Percentiles rank a stretch among this genome's conserved stretches.
These are phyloP conservation scores for Trachelus tabidus DNA, from an alignment of 2,888 invertebrate species.

Conservation along the genomic window DNA sequence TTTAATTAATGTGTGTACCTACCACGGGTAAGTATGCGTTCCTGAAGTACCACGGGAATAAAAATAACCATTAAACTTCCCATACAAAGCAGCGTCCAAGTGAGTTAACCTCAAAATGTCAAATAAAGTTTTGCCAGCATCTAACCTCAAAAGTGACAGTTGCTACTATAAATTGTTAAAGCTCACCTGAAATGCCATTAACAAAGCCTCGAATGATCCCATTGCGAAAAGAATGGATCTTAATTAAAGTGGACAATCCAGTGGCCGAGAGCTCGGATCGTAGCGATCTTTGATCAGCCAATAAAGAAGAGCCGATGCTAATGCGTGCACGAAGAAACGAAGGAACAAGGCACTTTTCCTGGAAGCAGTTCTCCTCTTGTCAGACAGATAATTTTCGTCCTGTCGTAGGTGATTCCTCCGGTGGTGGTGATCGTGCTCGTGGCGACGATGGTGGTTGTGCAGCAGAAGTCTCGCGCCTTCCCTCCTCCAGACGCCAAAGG, in stretches of 20 bases:
- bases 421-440: conserved; percentile 10
- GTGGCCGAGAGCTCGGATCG: conserved; percentile 4
- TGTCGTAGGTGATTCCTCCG: conserved; percentile 28
- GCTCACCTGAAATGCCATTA: not conserved
- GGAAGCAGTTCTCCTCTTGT: conserved; percentile 52
- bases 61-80: not conserved
- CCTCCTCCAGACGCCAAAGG: conserved; percentile 24
- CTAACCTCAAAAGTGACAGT: not conserved
- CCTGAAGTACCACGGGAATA: not conserved
- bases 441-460: not conserved
- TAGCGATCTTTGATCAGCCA: conserved; percentile 18
- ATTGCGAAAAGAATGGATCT: conserved; percentile 3
- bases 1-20: conserved; percentile 21
- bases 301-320: conserved; percentile 33
- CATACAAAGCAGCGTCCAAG: not conserved
- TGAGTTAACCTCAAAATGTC: not conserved
- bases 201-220: not conserved
- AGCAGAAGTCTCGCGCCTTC: conserved; percentile 19
- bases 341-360: conserved; percentile 42
- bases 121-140: not conserved
- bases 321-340: conserved; percentile 11
- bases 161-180: not conserved
- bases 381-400: conserved; percentile 51
- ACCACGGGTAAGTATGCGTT: not conserved
- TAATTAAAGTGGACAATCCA: conserved; percentile 34